Evolutionary conservation across 2,888 invertebrate species (phyloP).

Genomic region (Drosophila villosipedis): DNA sequence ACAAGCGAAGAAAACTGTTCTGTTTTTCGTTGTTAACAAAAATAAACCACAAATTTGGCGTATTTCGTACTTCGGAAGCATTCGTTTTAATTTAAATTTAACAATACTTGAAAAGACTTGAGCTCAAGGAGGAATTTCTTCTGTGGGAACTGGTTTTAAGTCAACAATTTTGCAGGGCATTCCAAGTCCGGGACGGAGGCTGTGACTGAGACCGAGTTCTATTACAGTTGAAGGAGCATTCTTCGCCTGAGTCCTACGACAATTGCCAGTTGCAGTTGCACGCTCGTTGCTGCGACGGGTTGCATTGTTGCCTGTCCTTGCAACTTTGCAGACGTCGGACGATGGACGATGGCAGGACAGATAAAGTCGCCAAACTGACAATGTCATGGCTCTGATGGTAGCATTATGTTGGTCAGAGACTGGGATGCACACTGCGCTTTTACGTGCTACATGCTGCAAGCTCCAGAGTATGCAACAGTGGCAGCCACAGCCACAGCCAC

Average conservation of each 20-base stretch:
- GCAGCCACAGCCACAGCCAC: constrained; percentile 22
- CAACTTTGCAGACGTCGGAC: constrained; percentile 33
- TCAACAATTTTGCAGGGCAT: constrained; percentile 27
- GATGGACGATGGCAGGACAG: constrained; percentile 4
- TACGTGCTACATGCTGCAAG: constrained; percentile 46
- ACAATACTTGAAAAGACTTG: constrained; percentile 2
- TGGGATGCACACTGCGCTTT: constrained; percentile 42
- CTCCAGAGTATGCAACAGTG: constrained; percentile 2
- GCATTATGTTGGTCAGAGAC: not conserved
- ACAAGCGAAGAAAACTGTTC: not conserved
- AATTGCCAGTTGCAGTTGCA: constrained; percentile 15
- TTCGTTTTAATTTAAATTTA: not conserved
- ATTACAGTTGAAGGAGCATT: constrained; percentile 1
- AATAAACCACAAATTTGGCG: not conserved
- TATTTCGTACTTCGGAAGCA: not conserved
- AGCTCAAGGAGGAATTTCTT: not conserved
- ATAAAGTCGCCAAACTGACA: constrained; percentile 13
- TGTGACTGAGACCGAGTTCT: not conserved
- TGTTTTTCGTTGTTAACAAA: not conserved
- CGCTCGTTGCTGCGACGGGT: constrained; percentile 1
- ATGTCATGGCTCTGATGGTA: constrained; percentile 5
- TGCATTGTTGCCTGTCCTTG: constrained; percentile 5
- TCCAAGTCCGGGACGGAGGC: not conserved
- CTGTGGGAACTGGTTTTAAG: constrained; percentile 6
- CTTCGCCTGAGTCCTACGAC: not conserved